Conservation (phyloP, 2,113 vertebrate genomes). For the Lanius ludovicianus region DNA sequence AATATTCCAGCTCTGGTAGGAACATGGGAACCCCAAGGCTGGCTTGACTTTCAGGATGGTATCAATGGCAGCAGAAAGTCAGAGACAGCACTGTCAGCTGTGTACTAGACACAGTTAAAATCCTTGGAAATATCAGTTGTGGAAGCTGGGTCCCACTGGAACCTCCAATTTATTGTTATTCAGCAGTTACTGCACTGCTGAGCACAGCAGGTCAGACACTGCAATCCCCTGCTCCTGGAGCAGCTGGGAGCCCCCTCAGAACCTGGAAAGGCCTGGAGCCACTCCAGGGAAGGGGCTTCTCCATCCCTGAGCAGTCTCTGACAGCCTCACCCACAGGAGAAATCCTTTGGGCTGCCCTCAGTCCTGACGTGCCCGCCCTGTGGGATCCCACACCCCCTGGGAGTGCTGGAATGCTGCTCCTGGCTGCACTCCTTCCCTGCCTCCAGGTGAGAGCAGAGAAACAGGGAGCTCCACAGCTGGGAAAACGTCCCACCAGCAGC, state of each 20-base stretch:
- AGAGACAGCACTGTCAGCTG: not conserved
- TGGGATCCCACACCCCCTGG: not conserved
- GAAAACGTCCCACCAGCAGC: not conserved
- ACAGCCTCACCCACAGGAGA: not conserved
- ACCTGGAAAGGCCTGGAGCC: not conserved
- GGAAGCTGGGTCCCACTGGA: not conserved
- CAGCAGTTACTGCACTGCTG: not conserved
- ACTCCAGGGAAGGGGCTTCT: not conserved
- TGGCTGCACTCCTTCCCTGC: not conserved
- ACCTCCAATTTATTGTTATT: not conserved
- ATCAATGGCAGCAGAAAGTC: not conserved
- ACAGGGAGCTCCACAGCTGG: not conserved
- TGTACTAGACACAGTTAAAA: not conserved
- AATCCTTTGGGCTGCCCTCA: not conserved
- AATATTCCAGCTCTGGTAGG: not conserved
- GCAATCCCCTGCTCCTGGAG: not conserved
- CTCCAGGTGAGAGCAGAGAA: not conserved
- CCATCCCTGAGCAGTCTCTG: not conserved
- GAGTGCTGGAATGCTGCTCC: not conserved
- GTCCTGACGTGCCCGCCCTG: not conserved
- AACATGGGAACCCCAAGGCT: not conserved
- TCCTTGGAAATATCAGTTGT: not conserved
- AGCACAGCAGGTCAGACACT: not conserved
- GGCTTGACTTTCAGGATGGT: not conserved
- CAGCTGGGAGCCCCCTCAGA: not conserved